Percentiles rank a stretch among this genome's conserved stretches.
Evolutionary conservation across 2,888 invertebrate genomes (phyloP).

Genomic region (Gisinianus flammeolus): DNA sequence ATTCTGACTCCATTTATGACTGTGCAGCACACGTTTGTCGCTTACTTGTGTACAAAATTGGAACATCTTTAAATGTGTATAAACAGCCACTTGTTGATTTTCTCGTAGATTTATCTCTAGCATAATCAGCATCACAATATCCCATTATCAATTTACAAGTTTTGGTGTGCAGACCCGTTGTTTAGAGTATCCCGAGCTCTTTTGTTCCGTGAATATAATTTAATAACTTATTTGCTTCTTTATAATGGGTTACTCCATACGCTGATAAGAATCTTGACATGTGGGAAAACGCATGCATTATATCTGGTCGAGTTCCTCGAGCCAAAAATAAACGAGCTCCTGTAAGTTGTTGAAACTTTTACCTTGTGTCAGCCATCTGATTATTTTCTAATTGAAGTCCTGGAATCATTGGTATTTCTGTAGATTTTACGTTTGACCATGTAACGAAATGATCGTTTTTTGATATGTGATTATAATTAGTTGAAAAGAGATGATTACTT

Average conservation of each 20-base stretch:
- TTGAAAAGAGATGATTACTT: too few species aligned
- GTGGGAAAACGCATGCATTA: constrained; percentile 46
- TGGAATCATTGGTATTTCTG: constrained; percentile 1
- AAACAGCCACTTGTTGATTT: constrained; percentile 56
- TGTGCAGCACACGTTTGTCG: constrained; percentile 23
- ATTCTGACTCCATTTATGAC: constrained; percentile 40
- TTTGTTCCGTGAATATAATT: constrained; percentile 59
- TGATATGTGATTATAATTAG: too few species aligned
- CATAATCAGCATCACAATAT: constrained; percentile 60
- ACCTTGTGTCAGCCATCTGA: constrained; percentile 25
- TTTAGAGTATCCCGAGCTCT: constrained; percentile 55
- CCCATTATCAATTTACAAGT: constrained; percentile 47
- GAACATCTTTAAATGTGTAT: constrained; percentile 29
- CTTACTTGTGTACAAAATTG: constrained; percentile 16
- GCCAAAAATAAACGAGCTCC: constrained; percentile 52
- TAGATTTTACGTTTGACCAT: too few species aligned
- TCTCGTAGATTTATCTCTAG: constrained; percentile 46
- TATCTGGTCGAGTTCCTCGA: constrained; percentile 49
- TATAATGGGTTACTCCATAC: constrained; percentile 54
- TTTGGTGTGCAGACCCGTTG: too few species aligned
- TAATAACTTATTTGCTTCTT: constrained; percentile 59
- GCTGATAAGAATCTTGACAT: constrained; percentile 50
- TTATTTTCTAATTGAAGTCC: constrained; percentile 14
- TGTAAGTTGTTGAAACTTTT: constrained; percentile 45
- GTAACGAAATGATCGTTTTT: too few species aligned